Evolutionary conservation across 2,888 invertebrate genomes (phyloP), one percentile per base, ranked within the genome.

Genomic region (Leptinotarsa tumamoca): DNA sequence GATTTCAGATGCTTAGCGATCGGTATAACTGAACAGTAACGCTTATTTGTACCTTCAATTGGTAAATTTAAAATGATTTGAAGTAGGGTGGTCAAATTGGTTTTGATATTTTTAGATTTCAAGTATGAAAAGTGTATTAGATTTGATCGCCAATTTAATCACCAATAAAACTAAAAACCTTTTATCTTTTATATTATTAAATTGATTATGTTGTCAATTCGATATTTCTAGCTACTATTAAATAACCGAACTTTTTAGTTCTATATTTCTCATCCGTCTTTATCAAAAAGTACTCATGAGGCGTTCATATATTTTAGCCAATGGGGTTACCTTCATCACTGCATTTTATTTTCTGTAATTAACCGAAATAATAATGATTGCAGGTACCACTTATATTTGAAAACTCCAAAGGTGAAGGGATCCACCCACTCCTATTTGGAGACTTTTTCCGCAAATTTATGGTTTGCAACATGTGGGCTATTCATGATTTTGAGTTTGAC

Each of bases 381-480:
- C 72, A 87, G 87, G 87, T 87, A 87, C 75, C 83, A 87, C 73
- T 78, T 88, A 49, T 87, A 85, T 75, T 80, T 85, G 73, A 86
- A 84, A 80, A 76, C 77, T 49, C 86, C 87, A 4, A 78, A 83
- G 81, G 79, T 83, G 4, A 82, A 81, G 78, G 85, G 85, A 21
- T 84, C 86, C 5, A 83, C 86, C 2, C 79, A 80, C 23, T 85
- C 85, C 14, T 87, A 88, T 76, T 73, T 87, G 56, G 83, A 82
- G 69, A 85, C 85, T 14, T 85, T 88, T 73, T 82, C 81, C 51
- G 71, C 70, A 4, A 66, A 82, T 33, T 80, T 87, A 49, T 87
- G 87, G 88, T 71, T 82, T 14, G 81, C 82, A 10, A 83, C 85
- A 67, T 56, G 82, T 18, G 61, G 73, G 52, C 71, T 83, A 56